phyloP scores from a whole-genome alignment of 2,888 invertebrate genomes.

The Cheilosia impressa region DNA sequence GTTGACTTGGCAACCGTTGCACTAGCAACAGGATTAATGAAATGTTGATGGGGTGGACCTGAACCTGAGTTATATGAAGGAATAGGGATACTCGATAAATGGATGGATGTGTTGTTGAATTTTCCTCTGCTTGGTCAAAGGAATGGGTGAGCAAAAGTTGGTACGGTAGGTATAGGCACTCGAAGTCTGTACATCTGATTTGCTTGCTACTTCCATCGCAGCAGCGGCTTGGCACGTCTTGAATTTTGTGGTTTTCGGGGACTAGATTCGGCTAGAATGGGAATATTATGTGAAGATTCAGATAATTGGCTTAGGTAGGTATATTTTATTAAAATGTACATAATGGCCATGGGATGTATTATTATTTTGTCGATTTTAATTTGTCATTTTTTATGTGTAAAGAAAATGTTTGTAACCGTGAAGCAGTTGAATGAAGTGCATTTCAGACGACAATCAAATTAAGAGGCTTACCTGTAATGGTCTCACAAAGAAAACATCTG shows the following conservation, averaged over 20 bases:
- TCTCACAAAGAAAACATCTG: too few species aligned
- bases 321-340: too few species aligned
- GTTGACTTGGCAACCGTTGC: slow-evolving; percentile 69
- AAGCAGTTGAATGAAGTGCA: too few species aligned
- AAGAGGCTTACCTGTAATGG: too few species aligned
- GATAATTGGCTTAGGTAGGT: slow-evolving; percentile 32
- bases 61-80: slow-evolving; percentile 55
- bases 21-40: slow-evolving; percentile 71
- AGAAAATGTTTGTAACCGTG: too few species aligned
- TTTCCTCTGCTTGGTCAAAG: slow-evolving; percentile 25
- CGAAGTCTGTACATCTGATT: slow-evolving; percentile 5
- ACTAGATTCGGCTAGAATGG: slow-evolving; percentile 17
- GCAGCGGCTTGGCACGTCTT: slow-evolving; percentile 16
- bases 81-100: slow-evolving; percentile 65
- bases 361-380: too few species aligned
- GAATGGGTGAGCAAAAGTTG: not conserved
- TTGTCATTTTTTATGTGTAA: not conserved
- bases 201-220: not conserved
- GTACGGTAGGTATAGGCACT: not conserved
- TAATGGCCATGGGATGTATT: not conserved
- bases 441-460: too few species aligned
- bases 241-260: slow-evolving; percentile 27
- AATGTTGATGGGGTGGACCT: slow-evolving; percentile 68
- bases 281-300: slow-evolving; percentile 27
- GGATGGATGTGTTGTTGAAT: slow-evolving; percentile 55